Percentiles rank a stretch among this genome's conserved stretches.
phyloP scores from a whole-genome alignment of 2,113 vertebrate species.

The Pagrus major region DNA sequence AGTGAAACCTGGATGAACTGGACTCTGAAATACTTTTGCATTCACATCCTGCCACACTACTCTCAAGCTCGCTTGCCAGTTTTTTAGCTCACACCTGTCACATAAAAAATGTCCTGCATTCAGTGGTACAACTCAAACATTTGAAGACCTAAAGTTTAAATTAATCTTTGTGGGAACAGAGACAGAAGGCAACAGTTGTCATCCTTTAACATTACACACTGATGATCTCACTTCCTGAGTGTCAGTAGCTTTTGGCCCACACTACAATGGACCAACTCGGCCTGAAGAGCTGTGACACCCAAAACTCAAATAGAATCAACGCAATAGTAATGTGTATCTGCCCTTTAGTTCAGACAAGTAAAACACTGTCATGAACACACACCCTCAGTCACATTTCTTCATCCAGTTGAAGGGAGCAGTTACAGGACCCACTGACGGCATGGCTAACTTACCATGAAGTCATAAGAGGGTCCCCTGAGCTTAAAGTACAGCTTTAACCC shows the following conservation, averaged over 20 bases:
- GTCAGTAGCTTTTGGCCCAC: neutral
- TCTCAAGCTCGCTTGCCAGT: neutral
- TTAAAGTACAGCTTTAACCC: neutral
- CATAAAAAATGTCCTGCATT: neutral
- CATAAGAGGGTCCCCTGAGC: constrained; percentile 36
- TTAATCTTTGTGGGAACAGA: too few species aligned
- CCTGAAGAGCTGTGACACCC: neutral
- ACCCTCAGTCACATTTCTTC: constrained; percentile 11
- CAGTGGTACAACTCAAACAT: neutral
- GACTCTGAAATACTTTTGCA: neutral
- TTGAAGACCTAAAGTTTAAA: neutral
- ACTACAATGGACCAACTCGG: neutral
- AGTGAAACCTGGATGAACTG: neutral
- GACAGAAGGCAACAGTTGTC: neutral
- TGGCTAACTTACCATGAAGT: constrained; percentile 49
- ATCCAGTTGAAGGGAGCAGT: neutral
- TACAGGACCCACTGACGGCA: neutral
- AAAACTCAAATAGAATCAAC: neutral
- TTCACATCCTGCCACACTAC: neutral
- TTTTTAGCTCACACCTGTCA: neutral
- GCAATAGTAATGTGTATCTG: neutral
- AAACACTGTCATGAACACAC: constrained; percentile 15
- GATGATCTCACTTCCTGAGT: neutral
- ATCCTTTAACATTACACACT: neutral
- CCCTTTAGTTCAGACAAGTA: neutral